phyloP scores from a whole-genome alignment of 2,888 invertebrate genomes.

The Hypolimnas misippus region DNA sequence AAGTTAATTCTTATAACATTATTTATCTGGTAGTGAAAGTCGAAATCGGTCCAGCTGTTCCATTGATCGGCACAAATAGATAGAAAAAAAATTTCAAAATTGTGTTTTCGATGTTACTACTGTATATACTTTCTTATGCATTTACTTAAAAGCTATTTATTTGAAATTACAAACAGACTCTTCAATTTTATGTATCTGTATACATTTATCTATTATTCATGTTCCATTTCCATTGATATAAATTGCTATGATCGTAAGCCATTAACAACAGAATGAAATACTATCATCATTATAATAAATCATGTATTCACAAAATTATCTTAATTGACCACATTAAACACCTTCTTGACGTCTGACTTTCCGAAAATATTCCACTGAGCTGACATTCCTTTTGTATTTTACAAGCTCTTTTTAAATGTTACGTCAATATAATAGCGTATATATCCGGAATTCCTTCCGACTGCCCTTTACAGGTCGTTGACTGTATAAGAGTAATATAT shows the following conservation, averaged over 20 bases:
- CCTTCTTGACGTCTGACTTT: slow-evolving; percentile 29
- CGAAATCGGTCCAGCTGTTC: no score
- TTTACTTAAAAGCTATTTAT: no score
- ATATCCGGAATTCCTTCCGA: slow-evolving; percentile 33
- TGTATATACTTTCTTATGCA: no score
- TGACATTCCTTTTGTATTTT: slow-evolving; percentile 28
- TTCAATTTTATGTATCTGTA: no score
- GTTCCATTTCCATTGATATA: neutral
- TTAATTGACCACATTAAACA: slow-evolving; percentile 26
- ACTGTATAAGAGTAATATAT: slow-evolving; percentile 26
- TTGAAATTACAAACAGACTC: no score
- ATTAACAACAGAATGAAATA: neutral
- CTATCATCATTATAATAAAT: neutral
- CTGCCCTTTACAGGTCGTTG: slow-evolving; percentile 29
- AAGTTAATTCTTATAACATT: no score
- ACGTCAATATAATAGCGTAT: slow-evolving; percentile 18
- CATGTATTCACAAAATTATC: neutral
- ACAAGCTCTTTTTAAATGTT: slow-evolving; percentile 30
- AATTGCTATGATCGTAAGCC: neutral
- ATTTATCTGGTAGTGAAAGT: no score
- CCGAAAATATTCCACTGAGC: slow-evolving; percentile 19
- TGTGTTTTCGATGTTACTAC: no score
- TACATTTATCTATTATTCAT: neutral
- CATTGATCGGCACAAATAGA: no score
- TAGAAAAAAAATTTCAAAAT: no score